phyloP scores from a whole-genome alignment of 2,113 vertebrate genomes.

The Gila orcuttii region DNA sequence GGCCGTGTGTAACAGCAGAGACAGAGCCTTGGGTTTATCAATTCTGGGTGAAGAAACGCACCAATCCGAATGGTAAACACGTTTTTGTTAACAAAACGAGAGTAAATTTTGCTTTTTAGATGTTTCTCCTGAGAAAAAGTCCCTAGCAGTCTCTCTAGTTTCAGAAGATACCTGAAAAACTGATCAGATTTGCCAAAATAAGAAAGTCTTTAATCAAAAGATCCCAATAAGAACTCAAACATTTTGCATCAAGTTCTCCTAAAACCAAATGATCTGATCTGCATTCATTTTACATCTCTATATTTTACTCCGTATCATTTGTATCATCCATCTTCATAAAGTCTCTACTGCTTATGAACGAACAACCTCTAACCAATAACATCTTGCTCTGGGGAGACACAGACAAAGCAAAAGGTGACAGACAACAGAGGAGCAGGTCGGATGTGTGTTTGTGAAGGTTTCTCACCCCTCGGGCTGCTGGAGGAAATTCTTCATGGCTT shows the following conservation, averaged over 20 bases:
- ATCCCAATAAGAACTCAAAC: background rate
- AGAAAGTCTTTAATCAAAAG: background rate
- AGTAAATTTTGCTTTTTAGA: background rate
- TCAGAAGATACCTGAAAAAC: background rate
- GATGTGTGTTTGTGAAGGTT: background rate
- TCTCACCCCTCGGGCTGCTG: slow-evolving; percentile 96
- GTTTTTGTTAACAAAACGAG: background rate
- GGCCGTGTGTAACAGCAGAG: slow-evolving; percentile 93
- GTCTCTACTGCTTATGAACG: background rate
- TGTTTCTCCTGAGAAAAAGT: background rate
- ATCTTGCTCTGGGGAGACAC: background rate
- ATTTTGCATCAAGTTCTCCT: no score
- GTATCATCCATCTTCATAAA: background rate
- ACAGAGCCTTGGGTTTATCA: slow-evolving; percentile 96
- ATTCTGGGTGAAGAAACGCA: slow-evolving; percentile 76
- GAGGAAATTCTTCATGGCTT: slow-evolving; percentile 95
- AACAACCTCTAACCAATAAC: background rate
- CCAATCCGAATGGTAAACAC: background rate
- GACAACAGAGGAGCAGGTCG: background rate
- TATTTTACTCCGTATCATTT: background rate
- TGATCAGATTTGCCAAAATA: background rate
- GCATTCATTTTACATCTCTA: background rate
- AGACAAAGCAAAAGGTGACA: background rate
- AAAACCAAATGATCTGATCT: no score
- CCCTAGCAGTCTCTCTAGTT: background rate